A percentile compares a stretch with the other conserved stretches of the same genome.
These are phyloP conservation scores for Tubulanus polymorphus DNA, from an alignment of 2,888 invertebrate species.

Conservation along the genomic window DNA sequence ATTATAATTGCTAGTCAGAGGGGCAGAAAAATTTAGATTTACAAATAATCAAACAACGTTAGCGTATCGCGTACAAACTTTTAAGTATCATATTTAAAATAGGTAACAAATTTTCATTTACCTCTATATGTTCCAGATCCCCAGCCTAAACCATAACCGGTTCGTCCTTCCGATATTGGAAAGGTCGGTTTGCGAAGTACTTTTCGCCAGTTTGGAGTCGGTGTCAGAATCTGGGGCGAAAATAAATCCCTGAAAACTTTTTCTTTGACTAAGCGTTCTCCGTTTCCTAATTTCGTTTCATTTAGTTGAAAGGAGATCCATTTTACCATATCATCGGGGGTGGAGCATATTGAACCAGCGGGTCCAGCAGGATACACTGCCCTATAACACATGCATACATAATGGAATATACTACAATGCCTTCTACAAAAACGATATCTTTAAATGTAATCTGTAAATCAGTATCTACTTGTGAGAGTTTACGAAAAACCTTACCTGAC, in stretches of 20 bases:
- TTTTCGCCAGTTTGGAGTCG: neutral
- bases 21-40: too few species aligned
- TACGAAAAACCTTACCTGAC: too few species aligned
- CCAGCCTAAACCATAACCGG: constrained; percentile 28
- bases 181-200: constrained; percentile 13
- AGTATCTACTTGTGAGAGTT: too few species aligned
- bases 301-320: constrained; percentile 22
- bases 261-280: neutral
- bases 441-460: too few species aligned
- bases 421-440: too few species aligned
- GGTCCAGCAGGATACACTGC: neutral
- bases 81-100: too few species aligned
- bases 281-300: constrained; percentile 2
- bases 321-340: constrained; percentile 16
- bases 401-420: too few species aligned
- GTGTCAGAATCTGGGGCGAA: constrained; percentile 7
- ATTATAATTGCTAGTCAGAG: too few species aligned
- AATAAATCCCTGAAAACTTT: neutral
- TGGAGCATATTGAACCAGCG: constrained; percentile 18
- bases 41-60: too few species aligned
- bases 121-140: constrained; percentile 26
- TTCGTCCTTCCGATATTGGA: constrained; percentile 19
- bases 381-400: too few species aligned
- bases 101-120: too few species aligned
- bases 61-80: too few species aligned